Evolutionary conservation across 2,797 vertebrate genomes (phyloP).

Genomic region (Silurus lanzhouensis): DNA sequence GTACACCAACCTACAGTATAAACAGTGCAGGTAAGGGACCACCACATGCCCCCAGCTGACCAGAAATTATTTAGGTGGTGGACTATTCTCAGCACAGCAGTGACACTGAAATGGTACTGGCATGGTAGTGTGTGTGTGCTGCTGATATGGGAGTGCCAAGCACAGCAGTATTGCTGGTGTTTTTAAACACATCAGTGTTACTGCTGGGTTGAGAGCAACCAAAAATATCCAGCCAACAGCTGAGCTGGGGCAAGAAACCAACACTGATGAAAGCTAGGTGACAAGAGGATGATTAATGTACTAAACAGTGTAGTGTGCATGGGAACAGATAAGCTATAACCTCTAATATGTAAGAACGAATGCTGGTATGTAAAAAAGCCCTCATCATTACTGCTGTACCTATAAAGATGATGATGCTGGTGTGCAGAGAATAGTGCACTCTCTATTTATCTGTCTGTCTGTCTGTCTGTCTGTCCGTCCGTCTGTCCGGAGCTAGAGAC

Average conservation of each 20-base stretch:
- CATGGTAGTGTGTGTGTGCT: neutral
- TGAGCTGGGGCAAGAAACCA: neutral
- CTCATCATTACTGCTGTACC: neutral
- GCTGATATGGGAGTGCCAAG: constrained; percentile 8
- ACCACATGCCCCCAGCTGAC: neutral
- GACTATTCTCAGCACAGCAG: constrained; percentile 6
- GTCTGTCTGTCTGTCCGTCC: too few species aligned
- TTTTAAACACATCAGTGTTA: constrained; percentile 3
- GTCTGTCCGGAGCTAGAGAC: too few species aligned
- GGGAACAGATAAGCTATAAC: neutral
- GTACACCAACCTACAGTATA: neutral
- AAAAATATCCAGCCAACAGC: neutral
- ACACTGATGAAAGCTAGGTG: neutral
- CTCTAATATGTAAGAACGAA: neutral
- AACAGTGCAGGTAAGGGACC: neutral
- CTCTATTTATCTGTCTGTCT: too few species aligned
- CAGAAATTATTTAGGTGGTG: constrained; percentile 9
- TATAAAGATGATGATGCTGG: neutral
- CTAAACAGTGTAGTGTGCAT: neutral
- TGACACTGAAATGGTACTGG: neutral
- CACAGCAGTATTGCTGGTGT: neutral
- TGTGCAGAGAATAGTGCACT: neutral
- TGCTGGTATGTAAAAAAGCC: neutral
- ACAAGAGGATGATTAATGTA: neutral
- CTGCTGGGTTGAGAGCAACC: neutral